Percentiles rank a stretch among this genome's conserved stretches.
phyloP scores from a whole-genome alignment of 37 sponge, comb jelly and placozoan genomes.

The Ianthella basta region DNA sequence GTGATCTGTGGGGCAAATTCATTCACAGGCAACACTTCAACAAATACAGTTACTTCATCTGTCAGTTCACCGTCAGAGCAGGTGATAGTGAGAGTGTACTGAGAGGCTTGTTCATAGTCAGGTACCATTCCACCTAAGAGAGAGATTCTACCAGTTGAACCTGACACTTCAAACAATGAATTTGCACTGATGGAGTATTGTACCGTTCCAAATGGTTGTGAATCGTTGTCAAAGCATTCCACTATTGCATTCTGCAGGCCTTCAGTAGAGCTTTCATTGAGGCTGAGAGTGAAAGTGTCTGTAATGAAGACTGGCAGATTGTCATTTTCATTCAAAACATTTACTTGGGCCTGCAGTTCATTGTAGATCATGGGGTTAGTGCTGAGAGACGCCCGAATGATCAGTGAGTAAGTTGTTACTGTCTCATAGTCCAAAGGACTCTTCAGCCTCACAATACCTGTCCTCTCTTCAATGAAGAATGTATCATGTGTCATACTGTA shows the following conservation, averaged over 20 bases:
- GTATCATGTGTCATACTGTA: constrained; percentile 33
- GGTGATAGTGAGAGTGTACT: constrained; percentile 38
- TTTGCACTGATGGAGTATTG: background rate
- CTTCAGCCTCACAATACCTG: constrained; percentile 52
- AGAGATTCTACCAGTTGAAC: constrained; percentile 32
- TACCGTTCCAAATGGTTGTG: background rate
- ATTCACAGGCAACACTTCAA: constrained; percentile 60
- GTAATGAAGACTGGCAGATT: background rate
- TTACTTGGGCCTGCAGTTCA: background rate
- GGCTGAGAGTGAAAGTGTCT: background rate
- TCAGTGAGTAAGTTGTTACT: constrained; percentile 29
- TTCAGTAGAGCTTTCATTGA: background rate
- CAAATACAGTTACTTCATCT: constrained; percentile 34
- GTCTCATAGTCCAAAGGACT: constrained; percentile 64
- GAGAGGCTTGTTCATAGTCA: constrained; percentile 43
- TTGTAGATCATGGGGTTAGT: background rate
- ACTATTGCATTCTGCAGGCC: background rate
- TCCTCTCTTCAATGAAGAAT: constrained; percentile 43
- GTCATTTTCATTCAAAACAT: constrained; percentile 31
- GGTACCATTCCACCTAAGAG: constrained; percentile 5
- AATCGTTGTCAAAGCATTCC: background rate
- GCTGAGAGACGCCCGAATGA: constrained; percentile 40
- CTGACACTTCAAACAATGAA: constrained; percentile 29
- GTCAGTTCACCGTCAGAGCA: constrained; percentile 67
- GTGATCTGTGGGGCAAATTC: constrained; percentile 63